phyloP scores from a whole-genome alignment of 1,140 invertebrate species.

The Sitobion miscanthi region DNA sequence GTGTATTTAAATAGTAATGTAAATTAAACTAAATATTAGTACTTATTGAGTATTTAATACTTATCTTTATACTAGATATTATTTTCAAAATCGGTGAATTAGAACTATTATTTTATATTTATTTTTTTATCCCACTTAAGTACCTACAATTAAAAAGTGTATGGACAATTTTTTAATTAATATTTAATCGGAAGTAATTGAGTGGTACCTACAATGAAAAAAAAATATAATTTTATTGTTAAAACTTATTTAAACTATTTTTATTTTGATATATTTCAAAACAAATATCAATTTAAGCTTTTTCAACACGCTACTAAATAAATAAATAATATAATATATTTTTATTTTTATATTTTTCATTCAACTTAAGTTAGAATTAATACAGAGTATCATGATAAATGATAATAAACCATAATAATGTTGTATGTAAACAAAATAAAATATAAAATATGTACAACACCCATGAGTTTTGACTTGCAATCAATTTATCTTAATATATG shows the following conservation, averaged over 20 bases:
- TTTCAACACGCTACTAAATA: neutral
- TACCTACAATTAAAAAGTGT: neutral
- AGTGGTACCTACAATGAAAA: neutral
- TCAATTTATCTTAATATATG: neutral
- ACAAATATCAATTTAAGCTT: slow-evolving; percentile 31
- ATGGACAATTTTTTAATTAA: neutral
- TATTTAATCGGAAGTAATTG: neutral
- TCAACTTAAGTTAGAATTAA: neutral
- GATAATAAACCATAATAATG: neutral
- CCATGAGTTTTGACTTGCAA: neutral
- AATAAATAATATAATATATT: neutral
- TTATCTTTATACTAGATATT: neutral
- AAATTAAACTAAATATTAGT: too few species aligned
- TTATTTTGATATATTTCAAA: neutral
- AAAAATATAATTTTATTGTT: neutral
- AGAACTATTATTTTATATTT: neutral
- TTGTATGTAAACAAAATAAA: neutral
- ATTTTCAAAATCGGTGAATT: too few species aligned
- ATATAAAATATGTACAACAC: neutral
- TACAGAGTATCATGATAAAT: neutral
- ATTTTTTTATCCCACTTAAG: neutral
- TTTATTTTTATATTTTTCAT: neutral
- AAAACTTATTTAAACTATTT: slow-evolving; percentile 1
- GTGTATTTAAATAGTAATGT: too few species aligned
- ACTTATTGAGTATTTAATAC: neutral